A percentile compares a stretch with the other conserved stretches of the same genome.
Evolutionary conservation across 2,888 invertebrate genomes (phyloP).

Genomic region (Hipparchia sbordonii): DNA sequence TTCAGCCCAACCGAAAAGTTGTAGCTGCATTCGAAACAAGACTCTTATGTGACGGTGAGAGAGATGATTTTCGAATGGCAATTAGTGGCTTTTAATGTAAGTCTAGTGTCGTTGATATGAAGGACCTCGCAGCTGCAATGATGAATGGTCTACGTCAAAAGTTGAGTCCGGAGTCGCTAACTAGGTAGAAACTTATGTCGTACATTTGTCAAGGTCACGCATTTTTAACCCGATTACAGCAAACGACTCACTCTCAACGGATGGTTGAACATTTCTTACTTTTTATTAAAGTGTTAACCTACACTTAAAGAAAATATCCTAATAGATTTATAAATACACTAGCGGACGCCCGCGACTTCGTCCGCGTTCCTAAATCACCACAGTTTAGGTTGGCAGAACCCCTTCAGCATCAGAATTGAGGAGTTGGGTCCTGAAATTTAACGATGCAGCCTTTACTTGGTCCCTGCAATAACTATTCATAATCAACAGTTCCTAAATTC

Average conservation of each 20-base stretch:
- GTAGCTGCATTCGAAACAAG: not conserved
- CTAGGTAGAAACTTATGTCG: constrained; percentile 9
- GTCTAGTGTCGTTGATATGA: constrained; percentile 20
- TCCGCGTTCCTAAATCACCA: too few species aligned
- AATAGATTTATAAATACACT: too few species aligned
- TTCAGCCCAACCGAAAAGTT: constrained; percentile 14
- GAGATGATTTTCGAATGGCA: constrained; percentile 11
- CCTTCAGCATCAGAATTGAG: too few species aligned
- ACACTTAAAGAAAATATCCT: too few species aligned
- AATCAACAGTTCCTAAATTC: too few species aligned
- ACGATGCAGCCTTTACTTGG: too few species aligned
- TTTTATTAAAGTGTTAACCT: too few species aligned
- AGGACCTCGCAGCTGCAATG: constrained; percentile 25
- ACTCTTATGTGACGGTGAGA: not conserved
- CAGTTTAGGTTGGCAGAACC: too few species aligned
- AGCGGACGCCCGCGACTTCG: too few species aligned
- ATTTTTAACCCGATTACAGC: not conserved
- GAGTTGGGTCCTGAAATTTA: too few species aligned
- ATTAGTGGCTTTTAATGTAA: constrained; percentile 13
- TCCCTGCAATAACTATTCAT: too few species aligned
- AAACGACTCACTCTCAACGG: not conserved
- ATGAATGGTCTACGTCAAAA: constrained; percentile 14
- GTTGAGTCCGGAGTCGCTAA: constrained; percentile 13
- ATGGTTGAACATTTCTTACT: too few species aligned
- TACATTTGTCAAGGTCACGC: constrained; percentile 21